These are phyloP conservation scores for Plebejus anna DNA, from an alignment of 2,888 invertebrate species.

Conservation along the genomic window DNA sequence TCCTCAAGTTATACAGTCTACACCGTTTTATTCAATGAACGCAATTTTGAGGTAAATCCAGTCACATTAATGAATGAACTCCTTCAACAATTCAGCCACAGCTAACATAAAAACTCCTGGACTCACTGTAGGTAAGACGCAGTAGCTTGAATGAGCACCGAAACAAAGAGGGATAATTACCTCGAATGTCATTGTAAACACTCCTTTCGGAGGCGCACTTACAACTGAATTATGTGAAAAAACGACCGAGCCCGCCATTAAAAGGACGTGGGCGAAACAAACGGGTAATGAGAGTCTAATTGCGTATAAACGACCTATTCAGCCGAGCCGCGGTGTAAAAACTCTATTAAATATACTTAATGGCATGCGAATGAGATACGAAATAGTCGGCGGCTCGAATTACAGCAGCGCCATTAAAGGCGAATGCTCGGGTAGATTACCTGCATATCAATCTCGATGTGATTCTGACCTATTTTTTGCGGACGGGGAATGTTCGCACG, in stretches of 20 bases:
- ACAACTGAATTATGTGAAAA: slow-evolving; percentile 52
- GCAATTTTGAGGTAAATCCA: neutral
- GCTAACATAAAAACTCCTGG: neutral
- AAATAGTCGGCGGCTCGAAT: slow-evolving; percentile 22
- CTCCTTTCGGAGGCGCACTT: slow-evolving; percentile 45
- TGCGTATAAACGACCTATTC: slow-evolving; percentile 65
- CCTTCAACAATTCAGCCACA: neutral
- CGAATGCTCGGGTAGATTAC: slow-evolving; percentile 19
- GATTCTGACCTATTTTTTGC: slow-evolving; percentile 26
- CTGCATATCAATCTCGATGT: slow-evolving; percentile 12
- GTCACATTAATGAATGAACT: neutral
- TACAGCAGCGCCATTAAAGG: neutral
- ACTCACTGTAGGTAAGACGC: neutral
- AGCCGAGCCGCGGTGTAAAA: slow-evolving; percentile 57
- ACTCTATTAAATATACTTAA: slow-evolving; percentile 42
- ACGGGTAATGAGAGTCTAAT: slow-evolving; percentile 63
- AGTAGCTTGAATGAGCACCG: slow-evolving; percentile 33
- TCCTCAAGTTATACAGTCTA: neutral
- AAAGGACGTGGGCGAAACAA: slow-evolving; percentile 54
- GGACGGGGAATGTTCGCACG: neutral
- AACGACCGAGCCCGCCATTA: slow-evolving; percentile 49
- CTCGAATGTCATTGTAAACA: slow-evolving; percentile 39
- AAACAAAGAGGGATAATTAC: slow-evolving; percentile 51
- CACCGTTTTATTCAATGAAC: neutral
- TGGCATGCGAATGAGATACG: slow-evolving; percentile 41